Evolutionary conservation across 2,888 invertebrate species (phyloP), one percentile per base, ranked within the genome.

Genomic region (Monoplex corrugatus): DNA sequence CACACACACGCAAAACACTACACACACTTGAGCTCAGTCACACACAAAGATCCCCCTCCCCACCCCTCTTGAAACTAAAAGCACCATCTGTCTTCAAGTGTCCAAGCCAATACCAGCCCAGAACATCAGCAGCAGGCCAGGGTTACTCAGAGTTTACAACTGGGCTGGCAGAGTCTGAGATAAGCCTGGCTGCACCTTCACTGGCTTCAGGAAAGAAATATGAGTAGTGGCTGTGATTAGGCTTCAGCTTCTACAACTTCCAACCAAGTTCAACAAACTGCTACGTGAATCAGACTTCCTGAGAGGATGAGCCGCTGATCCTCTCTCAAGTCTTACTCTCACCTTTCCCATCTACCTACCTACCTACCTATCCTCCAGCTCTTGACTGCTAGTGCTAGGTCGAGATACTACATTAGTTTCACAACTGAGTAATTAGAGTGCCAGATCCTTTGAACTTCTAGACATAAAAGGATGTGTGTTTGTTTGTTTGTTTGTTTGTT

Each of bases 71-170:
- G 72, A 23, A 72, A 72, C 72, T 2, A 72, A 72, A 35, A 72
- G 35, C 72, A 72, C 72, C 72, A 72, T 72, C 72, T 72, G 72
- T 72, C 72, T n/a, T n/a, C n/a, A n/a, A n/a, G n/a, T n/a, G n/a
- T n/a, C 63, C 28, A 68, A 68, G 23, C 23, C 63, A n/a, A n/a
- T 68, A 68, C 63, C 23, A 68, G 28, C 23, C 23, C 72, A 72
- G 3, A 32, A 72, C 8, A 8, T 50, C 35, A 72, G 72, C 72
- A 16, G 19, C 35, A 50, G 50, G 16, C 8, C 16, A 16, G 50
- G 8, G 50, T 50, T 6, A 16, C 8, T 50, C 72, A 35, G 35
- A 72, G n/a, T n/a, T n/a, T n/a, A n/a, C n/a, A n/a, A n/a, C n/a
- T n/a, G n/a, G n/a, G n/a, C n/a, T n/a, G n/a, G n/a, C n/a, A n/a